Base-by-base conservation (phyloP, 2,797 vertebrate genomes). In the Catostomus latipinnis region DNA sequence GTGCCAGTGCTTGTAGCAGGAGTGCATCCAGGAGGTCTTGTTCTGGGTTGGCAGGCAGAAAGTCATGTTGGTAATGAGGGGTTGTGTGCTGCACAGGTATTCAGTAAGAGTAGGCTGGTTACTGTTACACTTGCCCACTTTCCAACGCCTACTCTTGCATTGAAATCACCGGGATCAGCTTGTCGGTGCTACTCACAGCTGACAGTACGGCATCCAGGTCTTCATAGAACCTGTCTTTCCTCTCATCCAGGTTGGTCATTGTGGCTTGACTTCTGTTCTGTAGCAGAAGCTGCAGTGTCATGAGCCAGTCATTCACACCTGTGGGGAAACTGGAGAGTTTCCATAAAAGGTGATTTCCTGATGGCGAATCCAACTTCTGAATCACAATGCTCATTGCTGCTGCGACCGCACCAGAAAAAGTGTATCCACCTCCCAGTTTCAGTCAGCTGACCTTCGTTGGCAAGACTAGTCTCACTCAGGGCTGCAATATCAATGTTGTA, bases 391-490 rank as follows among this genome's bases (percentile, higher is more conserved):
- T 75, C 73, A 10, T 54, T 58, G 1, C 50, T 46, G 10, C 48
- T 12, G 5, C 18, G 16, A 8, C 60, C 74, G 14, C 61, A 45
- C 74, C 62, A 67, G 62, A 22, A 66, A 76, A 76, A 76, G 52
- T 76, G 16, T 76, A 67, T 54, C 61, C 50, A 10, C 14, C 49
- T 18, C 4, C 50, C 50, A 13, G 13, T 34, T 66, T 76, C 74
- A 22, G 16, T 16, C 61, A 81, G 11, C 16, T 75, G 46, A 49
- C 60, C 71, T 62, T 53, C 48, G 9, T 69, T 22, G n/a, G 68
- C 74, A 6, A 77, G 80, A 12, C 67, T 3, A 16, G 50, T 78
- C 46, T 82, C 81, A 67, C 53, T 66, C n/a, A 78, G 53, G 50
- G 58, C 48, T 22, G 46, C 70, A 53, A 78, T 62, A 22, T 56